Percentiles rank a stretch among this genome's conserved stretches.
Conservation (phyloP, 1,140 invertebrate species). For the Bombus huntii region DNA sequence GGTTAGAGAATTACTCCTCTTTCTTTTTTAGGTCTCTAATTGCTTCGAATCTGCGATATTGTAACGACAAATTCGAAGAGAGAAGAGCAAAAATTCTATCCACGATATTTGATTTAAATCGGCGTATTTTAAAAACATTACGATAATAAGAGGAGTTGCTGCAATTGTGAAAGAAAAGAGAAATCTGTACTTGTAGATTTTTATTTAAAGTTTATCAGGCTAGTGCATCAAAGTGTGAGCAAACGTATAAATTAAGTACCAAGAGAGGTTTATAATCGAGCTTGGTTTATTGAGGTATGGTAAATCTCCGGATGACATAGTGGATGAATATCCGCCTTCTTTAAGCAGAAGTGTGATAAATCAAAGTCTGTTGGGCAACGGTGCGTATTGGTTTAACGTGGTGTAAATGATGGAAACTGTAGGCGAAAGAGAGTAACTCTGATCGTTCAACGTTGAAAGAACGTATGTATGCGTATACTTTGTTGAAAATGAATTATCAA, state of each 20-base stretch:
- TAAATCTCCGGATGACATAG: background rate
- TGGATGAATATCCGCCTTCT: background rate
- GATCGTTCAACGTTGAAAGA: too few species aligned
- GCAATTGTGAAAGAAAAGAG: background rate
- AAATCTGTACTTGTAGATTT: background rate
- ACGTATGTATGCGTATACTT: background rate
- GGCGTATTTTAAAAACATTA: too few species aligned
- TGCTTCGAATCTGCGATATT: background rate
- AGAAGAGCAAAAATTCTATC: background rate
- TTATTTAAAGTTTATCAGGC: too few species aligned
- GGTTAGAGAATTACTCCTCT: background rate
- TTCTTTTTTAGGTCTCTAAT: too few species aligned
- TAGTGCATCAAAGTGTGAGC: background rate
- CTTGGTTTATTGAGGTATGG: background rate
- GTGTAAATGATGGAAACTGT: background rate
- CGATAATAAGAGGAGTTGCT: too few species aligned
- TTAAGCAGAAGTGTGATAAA: constrained; percentile 1
- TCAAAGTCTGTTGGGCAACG: background rate
- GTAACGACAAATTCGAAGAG: background rate
- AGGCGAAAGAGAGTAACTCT: too few species aligned
- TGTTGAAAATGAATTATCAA: background rate
- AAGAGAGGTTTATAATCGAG: background rate
- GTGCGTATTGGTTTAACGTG: background rate
- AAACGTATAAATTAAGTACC: background rate
- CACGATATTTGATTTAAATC: background rate